Conservation (phyloP, 2,888 invertebrate species). For the Thyatira batis region DNA sequence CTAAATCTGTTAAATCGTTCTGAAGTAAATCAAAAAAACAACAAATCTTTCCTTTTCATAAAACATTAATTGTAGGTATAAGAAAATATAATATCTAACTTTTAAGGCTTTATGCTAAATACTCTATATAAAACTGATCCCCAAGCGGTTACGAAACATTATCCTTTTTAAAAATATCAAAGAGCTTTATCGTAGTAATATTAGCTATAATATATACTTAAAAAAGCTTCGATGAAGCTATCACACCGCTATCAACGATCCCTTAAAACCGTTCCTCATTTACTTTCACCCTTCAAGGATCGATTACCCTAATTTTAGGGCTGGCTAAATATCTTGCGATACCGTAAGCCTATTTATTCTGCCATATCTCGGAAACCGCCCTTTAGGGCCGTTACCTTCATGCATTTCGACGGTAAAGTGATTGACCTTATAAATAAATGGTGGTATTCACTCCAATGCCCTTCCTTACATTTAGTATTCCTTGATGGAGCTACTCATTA, state of each 20-base stretch:
- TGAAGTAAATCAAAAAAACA: not conserved
- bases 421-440: constrained; percentile 52
- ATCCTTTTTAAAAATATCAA: no score
- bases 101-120: no score
- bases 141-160: no score
- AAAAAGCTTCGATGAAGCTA: constrained; percentile 55
- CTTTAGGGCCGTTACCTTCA: constrained; percentile 43
- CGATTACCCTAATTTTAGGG: constrained; percentile 42
- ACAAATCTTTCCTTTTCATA: no score
- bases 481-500: not conserved
- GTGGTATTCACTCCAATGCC: not conserved
- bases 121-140: no score
- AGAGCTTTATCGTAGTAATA: no score
- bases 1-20: no score
- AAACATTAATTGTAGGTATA: no score
- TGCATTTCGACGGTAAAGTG: constrained; percentile 47
- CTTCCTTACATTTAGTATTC: not conserved
- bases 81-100: no score
- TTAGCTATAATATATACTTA: constrained; percentile 3
- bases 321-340: constrained; percentile 48
- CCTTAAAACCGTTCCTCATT: constrained; percentile 55
- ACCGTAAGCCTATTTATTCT: constrained; percentile 36
- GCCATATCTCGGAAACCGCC: constrained; percentile 41
- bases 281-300: constrained; percentile 50
- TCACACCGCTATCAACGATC: constrained; percentile 32